Percentiles rank a stretch among this genome's conserved stretches.
Conservation (phyloP, 2,888 invertebrate species). For the Seira sanloemensis region DNA sequence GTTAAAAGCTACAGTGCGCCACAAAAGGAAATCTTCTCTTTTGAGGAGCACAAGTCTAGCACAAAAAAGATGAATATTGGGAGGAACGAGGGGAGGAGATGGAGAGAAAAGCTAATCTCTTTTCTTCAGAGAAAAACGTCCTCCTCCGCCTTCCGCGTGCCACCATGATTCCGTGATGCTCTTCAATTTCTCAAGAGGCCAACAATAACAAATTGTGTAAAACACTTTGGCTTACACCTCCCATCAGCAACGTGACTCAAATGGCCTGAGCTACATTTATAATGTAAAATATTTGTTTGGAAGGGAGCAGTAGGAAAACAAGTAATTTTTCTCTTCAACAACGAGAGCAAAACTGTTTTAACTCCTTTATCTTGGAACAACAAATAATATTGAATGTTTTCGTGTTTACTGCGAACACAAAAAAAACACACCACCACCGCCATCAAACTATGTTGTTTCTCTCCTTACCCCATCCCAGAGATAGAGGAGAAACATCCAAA, state of each 20-base stretch:
- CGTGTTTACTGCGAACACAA: too few relatives aligned
- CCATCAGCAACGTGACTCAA: background rate
- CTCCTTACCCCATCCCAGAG: background rate
- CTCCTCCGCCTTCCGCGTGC: conserved; percentile 1
- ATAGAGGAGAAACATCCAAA: too few relatives aligned
- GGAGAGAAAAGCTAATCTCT: conserved; percentile 1
- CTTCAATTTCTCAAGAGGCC: conserved; percentile 15
- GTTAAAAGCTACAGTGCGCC: background rate
- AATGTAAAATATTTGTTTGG: too few relatives aligned
- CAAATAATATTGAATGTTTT: too few relatives aligned
- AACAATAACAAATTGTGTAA: conserved; percentile 15
- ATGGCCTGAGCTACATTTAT: too few relatives aligned
- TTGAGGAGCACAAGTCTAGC: background rate
- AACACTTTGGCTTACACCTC: conserved; percentile 9
- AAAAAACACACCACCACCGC: background rate
- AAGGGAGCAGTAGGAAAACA: background rate
- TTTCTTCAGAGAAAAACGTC: background rate
- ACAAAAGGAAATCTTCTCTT: background rate
- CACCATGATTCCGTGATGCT: conserved; percentile 2
- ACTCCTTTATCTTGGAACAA: too few relatives aligned
- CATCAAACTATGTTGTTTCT: background rate
- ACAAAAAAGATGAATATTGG: background rate
- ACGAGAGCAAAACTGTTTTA: too few relatives aligned
- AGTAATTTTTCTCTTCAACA: background rate
- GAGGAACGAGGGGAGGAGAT: background rate